phyloP scores from a whole-genome alignment of 1,140 invertebrate genomes.

The Phymorhynchus buccinoides region DNA sequence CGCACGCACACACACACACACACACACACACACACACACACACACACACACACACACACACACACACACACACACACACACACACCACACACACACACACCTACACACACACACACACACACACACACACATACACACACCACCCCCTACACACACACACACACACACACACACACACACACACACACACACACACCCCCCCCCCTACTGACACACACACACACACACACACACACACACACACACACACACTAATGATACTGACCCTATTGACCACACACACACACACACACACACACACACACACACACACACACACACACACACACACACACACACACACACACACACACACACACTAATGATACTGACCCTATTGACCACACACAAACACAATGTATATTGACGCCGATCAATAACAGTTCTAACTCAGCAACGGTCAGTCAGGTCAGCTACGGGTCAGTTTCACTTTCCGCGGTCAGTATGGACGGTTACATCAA shows the following conservation, averaged over 20 bases:
- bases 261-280: too few species aligned
- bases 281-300: conserved; percentile 4
- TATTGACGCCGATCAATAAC: too few species aligned
- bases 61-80: background rate
- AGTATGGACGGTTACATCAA: too few species aligned
- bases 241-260: background rate
- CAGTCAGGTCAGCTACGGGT: too few species aligned
- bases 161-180: background rate
- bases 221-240: background rate
- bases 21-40: background rate
- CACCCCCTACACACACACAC: background rate
- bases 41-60: background rate
- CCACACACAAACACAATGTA: too few species aligned
- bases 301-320: conserved; percentile 7
- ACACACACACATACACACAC: conserved; percentile 3
- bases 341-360: too few species aligned
- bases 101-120: conserved; percentile 4
- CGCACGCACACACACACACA: background rate
- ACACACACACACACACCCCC: too few species aligned
- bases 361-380: too few species aligned
- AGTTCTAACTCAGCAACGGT: too few species aligned
- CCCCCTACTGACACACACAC: background rate
- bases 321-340: background rate
- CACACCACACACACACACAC: too few species aligned
- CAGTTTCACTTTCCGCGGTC: too few species aligned